Evolutionary conservation across 2,888 invertebrate species (phyloP), one percentile per base, ranked within the genome.

Genomic region (Apantesis nais): DNA sequence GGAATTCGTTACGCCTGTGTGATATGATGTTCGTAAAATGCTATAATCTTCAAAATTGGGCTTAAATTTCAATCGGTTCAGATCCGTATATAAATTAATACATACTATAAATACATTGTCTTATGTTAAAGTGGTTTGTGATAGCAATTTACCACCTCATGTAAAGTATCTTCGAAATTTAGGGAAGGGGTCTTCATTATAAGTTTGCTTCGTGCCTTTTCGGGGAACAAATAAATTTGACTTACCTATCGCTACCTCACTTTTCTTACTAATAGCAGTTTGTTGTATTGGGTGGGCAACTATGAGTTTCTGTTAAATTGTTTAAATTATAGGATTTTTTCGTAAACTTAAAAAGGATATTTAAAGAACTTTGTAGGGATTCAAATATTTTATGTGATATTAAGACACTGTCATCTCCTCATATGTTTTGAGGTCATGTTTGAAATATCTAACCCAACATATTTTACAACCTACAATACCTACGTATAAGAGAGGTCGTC

Each of bases 141-240:
- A 71, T 66, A 66, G 72, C 75, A 77, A 81, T 75, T 81, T 79
- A 77, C 48, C 71, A 74, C 72, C 75, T 80, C 77, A 79, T 77
- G 72, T 67, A 76, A 79, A 79, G 70, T 81, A 79, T 77, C 70
- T 72, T 73, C 71, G 74, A 67, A 80, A 74, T 75, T 79, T 77
- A 66, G 68, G 65, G 71, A 68, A 74, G 68, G 65, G 66, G 73
- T 73, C 75, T 78, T 82, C 79, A 78, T 83, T 83, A 83, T 76
- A 82, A 82, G 78, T 82, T 83, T 82, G 75, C 68, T 62, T 62
- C 77, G 78, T 81, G 83, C 73, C 74, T 78, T 77, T 48, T 74
- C 72, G 74, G 72, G 74, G 71, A 70, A 81, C 73, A 81, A 81
- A 83, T 79, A 74, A 79, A 77, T 75, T 78, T 71, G 72, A 71